Percentiles rank a stretch among this genome's conserved stretches.
Conservation (phyloP, 2,797 vertebrate species). For the Girardinus metallicus region DNA sequence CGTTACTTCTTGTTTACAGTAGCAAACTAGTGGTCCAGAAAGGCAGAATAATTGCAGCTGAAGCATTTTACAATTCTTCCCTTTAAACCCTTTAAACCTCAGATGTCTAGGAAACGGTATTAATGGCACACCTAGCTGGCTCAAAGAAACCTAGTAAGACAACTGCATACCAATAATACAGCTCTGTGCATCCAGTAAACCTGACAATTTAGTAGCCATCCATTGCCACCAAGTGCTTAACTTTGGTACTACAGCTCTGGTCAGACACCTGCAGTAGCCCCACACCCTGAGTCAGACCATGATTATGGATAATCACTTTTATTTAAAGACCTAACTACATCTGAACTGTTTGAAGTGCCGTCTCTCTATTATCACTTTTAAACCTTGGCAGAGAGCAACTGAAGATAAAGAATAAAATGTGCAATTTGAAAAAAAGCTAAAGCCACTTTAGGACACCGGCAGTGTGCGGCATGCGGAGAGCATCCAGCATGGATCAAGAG, state of each 20-base stretch:
- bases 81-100: constrained; percentile 72
- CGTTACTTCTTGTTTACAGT: constrained; percentile 23
- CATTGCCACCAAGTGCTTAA: constrained; percentile 81
- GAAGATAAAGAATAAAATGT: constrained; percentile 27
- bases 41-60: constrained; percentile 48
- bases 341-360: constrained; percentile 33
- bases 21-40: constrained; percentile 52
- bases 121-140: constrained; percentile 58
- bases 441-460: constrained; percentile 29
- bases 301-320: constrained; percentile 38
- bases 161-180: constrained; percentile 78
- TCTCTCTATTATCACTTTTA: constrained; percentile 16
- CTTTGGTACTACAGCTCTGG: constrained; percentile 57
- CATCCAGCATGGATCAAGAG: constrained; percentile 16
- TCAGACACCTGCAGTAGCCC: constrained; percentile 44
- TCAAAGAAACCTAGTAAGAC: constrained; percentile 76
- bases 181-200: constrained; percentile 40
- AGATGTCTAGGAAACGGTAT: constrained; percentile 74
- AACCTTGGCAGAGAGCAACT: constrained; percentile 22
- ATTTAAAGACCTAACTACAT: constrained; percentile 36
- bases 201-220: constrained; percentile 59
- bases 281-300: constrained; percentile 21
- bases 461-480: constrained; percentile 20
- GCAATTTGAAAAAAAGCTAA: constrained; percentile 35
- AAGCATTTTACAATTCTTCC: constrained; percentile 66